Evolutionary conservation across 2,797 vertebrate genomes (phyloP), one percentile per base, ranked within the genome.

Genomic region (Halcyon leucocephala): DNA sequence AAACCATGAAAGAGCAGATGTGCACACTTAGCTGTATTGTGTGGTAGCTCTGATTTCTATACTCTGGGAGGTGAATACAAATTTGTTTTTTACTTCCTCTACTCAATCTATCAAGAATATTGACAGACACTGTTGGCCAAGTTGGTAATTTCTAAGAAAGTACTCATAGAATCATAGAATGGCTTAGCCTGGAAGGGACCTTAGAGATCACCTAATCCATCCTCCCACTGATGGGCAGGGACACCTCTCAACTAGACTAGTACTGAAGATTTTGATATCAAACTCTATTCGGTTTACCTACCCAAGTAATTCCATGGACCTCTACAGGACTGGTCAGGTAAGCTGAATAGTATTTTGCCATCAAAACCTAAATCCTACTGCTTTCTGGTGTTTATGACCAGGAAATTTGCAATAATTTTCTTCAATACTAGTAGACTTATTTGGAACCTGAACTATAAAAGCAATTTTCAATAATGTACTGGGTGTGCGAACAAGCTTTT

Each of bases 361-460:
- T 39, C 54, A 87, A 82, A 92, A 82, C 28, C 44, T 24, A 71
- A 82, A 88, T 42, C 24, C 11, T 22, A 4, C 20, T 62, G 37
- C 70, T 54, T 89, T 71, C 41, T 64, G 74, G 49, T 52, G 81
- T 69, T 91, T 91, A 95, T 42, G 61, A 93, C 76, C n/a, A 89
- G 37, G 51, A 92, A 90, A 91, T 90, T 10, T 78, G 65, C 76
- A 91, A 90, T 90, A 41, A 86, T 86, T 94, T 89, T 77, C 86
- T 86, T 70, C 37, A 58, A 71, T 29, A n/a, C n/a, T 67, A 62
- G 60, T 21, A 96, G 82, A 61, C 74, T 89, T 94, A 92, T 89
- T 92, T 31, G 28, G 29, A 91, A 74, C n/a, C 24, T 84, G 93
- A 95, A 94, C 96, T 96, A 96, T 66, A 96, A 95, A 97, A 86